phyloP scores from a whole-genome alignment of 1,140 invertebrate genomes.

The Eupristina koningsbergeri region DNA sequence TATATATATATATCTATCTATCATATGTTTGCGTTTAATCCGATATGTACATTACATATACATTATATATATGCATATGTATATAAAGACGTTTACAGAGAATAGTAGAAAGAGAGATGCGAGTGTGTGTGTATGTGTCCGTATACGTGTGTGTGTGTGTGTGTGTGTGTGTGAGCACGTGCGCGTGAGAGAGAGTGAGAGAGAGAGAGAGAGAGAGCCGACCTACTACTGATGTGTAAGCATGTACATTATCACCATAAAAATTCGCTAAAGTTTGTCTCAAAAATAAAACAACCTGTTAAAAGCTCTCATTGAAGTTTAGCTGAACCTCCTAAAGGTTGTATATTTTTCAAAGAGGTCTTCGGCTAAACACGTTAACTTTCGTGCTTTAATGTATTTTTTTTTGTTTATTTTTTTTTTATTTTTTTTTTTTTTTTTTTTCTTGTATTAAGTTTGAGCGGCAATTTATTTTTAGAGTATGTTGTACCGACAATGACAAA shows the following conservation, averaged over 20 bases:
- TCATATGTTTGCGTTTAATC: too few species aligned
- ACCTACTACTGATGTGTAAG: conserved; percentile 19
- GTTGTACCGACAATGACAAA: conserved; percentile 24
- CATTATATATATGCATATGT: too few species aligned
- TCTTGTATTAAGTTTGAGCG: neutral
- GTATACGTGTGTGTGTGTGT: too few species aligned
- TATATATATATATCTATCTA: too few species aligned
- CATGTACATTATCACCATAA: neutral
- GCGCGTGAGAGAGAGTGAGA: neutral
- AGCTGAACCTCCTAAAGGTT: conserved; percentile 35
- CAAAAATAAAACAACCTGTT: conserved; percentile 31
- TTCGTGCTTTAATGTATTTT: conserved; percentile 18
- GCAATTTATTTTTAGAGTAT: conserved; percentile 31
- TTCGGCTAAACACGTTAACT: conserved; percentile 5
- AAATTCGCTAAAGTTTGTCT: conserved; percentile 15
- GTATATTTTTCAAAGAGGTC: conserved; percentile 24
- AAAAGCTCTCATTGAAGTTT: conserved; percentile 39
- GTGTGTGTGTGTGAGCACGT: too few species aligned
- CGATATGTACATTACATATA: too few species aligned
- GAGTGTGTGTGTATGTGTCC: too few species aligned
- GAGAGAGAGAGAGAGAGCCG: conserved; percentile 23
- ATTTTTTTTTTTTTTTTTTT: conserved; percentile 7
- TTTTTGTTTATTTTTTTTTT: conserved; percentile 1
- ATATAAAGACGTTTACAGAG: too few species aligned
- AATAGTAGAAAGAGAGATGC: too few species aligned